Base-by-base conservation (phyloP, 2,797 vertebrate genomes). In the Cuculus canorus region DNA sequence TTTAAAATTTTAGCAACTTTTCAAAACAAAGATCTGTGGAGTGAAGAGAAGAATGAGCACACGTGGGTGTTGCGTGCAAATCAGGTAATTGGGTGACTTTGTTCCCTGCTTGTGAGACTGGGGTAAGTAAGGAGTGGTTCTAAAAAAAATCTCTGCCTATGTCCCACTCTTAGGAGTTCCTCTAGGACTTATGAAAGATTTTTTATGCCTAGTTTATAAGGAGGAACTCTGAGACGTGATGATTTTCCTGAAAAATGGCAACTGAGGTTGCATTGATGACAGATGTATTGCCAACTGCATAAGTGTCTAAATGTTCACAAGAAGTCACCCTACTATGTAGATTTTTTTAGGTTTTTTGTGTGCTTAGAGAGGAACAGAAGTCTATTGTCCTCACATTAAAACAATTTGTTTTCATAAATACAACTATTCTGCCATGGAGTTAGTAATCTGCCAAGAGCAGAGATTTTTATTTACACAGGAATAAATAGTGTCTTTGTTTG, bases 21-120 rank as follows among this genome's bases (percentile, higher is more conserved):
- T 64, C 33, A 23, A 7, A 50, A 23, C 7, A 18, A 48, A n/a
- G 15, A n/a, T 12, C 10, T 16, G 21, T 47, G 66, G 43, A 15
- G 14, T 16, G 15, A 48, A 33, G 37, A 54, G 32, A 19, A 71
- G 50, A 48, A 71, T 15, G 32, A 77, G 50, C 5, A 16, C 43
- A 41, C 11, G 35, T 0, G 0, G 75, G 28, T 2, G 0, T 27
- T 41, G 16, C 24, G 52, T 65, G 41, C 1, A 1, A 56, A 15
- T 18, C 32, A 23, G 39, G 33, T 57, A 69, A 30, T 68, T 16
- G 37, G 71, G 21, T 65, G 72, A 9, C 52, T 39, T 2, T 45
- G 23, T n/a, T 69, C 30, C 23, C 28, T 60, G 17, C 61, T 54
- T 23, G 1, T 17, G 45, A 33, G 37, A 6, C 24, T 17, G 53